Evolutionary conservation across 1,140 invertebrate species (phyloP), one percentile per base, ranked within the genome.

Genomic region (Capitella teleta): DNA sequence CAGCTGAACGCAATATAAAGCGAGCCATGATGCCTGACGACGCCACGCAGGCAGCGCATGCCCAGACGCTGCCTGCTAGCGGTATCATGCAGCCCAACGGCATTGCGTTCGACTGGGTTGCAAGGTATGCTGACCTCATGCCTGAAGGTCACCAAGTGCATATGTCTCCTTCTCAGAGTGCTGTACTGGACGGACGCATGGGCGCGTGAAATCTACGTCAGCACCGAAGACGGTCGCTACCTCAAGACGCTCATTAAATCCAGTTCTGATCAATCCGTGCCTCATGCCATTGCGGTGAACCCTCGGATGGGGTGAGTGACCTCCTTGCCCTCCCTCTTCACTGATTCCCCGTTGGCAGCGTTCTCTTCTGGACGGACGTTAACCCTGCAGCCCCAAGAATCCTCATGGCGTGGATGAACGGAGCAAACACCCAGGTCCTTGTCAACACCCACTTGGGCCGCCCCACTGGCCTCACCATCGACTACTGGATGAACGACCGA

Each of bases 121-220:
- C 82, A 25, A 64, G 61, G 73, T 75, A 61, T 60, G 61, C 57
- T 24, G 28, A 10, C n/a, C 21, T 14, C 21, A 32, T 32, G 25
- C 19, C 10, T 40, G 14, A 10, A 34, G 10, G 10, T 10, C 38
- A 2, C 25, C 1, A 2, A 40, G 21, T 6, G 14, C 6, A 21
- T 40, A 18, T 40, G 5, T n/a, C 14, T 52, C 23, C 53, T 61
- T 46, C 49, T 16, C 5, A 84, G 84, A 43, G 95, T 95, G 72
- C 72, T 96, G 0, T 97, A 94, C 64, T 96, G 91, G 90, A 87
- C 87, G 0, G 91, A 96, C 66, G 78, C 82, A 40, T 60, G 65
- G 2, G 61, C 67, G 34, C 72, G 87, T 12, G 76, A 82, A 47
- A 80, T 96, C 2, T 83, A 92, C 76, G 87, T 94, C 0, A 80